These are phyloP conservation scores for Halichoeres trimaculatus DNA, from an alignment of 2,113 vertebrate genomes.

Conservation along the genomic window DNA sequence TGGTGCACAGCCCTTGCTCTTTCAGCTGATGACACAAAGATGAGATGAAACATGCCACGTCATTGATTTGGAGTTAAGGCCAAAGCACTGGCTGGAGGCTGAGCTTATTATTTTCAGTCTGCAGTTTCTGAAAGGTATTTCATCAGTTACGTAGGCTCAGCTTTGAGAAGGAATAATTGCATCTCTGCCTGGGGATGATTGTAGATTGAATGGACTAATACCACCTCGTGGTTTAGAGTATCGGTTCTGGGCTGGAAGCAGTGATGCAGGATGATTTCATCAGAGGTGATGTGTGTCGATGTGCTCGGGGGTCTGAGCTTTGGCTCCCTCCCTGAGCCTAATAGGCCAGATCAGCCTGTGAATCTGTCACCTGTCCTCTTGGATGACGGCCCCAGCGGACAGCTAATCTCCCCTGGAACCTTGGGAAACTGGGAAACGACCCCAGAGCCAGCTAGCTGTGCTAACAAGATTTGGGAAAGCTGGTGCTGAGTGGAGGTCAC, in stretches of 20 bases:
- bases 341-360: slow-evolving; percentile 83
- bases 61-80: background rate
- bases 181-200: slow-evolving; percentile 32
- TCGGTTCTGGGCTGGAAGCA: slow-evolving; percentile 54
- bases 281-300: slow-evolving; percentile 68
- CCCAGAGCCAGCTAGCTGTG: slow-evolving; percentile 72
- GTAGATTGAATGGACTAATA: slow-evolving; percentile 29
- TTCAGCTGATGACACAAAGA: background rate
- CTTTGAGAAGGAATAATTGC: slow-evolving; percentile 25
- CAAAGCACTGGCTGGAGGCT: slow-evolving; percentile 2
- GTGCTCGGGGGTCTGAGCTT: slow-evolving; percentile 62
- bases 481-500: slow-evolving; percentile 81
- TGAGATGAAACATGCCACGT: background rate
- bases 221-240: slow-evolving; percentile 29
- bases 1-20: no score
- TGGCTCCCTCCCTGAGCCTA: slow-evolving; percentile 80
- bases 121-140: slow-evolving; percentile 1
- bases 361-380: slow-evolving; percentile 81
- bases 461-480: slow-evolving; percentile 84
- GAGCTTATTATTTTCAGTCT: background rate
- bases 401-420: slow-evolving; percentile 80
- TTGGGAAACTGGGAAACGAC: slow-evolving; percentile 81
- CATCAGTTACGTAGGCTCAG: background rate
- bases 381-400: slow-evolving; percentile 68
- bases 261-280: slow-evolving; percentile 81